Evolutionary conservation across 2,888 invertebrate genomes (phyloP).

Genomic region (Bugulina stolonifera): DNA sequence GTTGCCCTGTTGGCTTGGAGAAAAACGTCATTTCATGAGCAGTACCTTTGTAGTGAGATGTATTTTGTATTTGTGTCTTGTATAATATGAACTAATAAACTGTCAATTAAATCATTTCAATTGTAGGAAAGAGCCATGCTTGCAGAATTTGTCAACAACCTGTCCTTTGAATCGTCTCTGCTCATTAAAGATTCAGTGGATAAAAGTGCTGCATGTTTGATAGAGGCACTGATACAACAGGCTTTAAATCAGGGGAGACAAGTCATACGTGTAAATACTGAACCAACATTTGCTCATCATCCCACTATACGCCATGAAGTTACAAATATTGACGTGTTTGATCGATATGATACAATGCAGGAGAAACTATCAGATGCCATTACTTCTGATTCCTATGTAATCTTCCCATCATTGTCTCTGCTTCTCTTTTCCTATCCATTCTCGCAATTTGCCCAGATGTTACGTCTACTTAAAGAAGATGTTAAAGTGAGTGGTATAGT

Average conservation of each 20-base stretch:
- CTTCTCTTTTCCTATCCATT: background rate
- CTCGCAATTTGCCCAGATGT: background rate
- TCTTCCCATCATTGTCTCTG: slow-evolving; percentile 13
- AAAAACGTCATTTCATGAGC: no score
- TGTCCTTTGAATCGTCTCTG: background rate
- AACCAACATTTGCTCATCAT: background rate
- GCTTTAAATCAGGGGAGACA: background rate
- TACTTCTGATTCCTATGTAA: background rate
- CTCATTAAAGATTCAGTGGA: slow-evolving; percentile 10
- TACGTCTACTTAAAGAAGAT: background rate
- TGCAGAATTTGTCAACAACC: background rate
- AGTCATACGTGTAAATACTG: background rate
- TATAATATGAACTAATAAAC: no score
- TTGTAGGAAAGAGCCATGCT: background rate
- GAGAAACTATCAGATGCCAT: background rate
- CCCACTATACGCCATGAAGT: background rate
- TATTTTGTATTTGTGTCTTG: no score
- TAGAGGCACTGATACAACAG: background rate
- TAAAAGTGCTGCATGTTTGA: background rate
- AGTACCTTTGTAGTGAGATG: no score
- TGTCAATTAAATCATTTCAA: no score
- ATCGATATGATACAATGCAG: background rate
- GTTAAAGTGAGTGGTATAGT: background rate
- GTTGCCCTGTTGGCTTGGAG: no score
- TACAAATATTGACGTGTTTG: background rate